Percentiles rank a stretch among this genome's conserved stretches.
These are phyloP conservation scores for Silurus aristotelis DNA, from an alignment of 2,797 vertebrate species.

Conservation along the genomic window DNA sequence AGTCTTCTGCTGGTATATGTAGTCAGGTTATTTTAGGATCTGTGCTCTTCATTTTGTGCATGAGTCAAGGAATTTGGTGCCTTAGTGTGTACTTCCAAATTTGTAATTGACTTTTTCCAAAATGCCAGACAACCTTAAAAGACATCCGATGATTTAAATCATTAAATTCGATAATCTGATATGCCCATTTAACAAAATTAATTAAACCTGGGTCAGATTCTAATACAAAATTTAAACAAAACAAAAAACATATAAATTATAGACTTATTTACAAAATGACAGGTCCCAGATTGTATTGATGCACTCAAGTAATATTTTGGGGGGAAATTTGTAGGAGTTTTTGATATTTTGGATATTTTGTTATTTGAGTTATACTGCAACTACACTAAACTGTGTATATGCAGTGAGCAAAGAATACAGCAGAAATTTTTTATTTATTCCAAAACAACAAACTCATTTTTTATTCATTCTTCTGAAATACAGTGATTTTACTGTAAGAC, in stretches of 20 bases:
- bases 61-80: constrained; percentile 23
- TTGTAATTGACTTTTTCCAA: constrained; percentile 9
- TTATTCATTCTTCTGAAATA: constrained; percentile 14
- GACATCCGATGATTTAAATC: not conserved
- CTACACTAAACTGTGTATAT: not conserved
- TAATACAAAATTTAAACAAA: not conserved
- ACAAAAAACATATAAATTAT: not conserved
- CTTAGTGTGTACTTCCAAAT: constrained; percentile 5
- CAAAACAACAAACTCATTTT: constrained; percentile 13
- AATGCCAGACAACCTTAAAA: not conserved
- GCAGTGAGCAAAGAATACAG: not conserved
- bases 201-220: not conserved
- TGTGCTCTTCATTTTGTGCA: constrained; percentile 26
- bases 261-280: not conserved
- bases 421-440: constrained; percentile 26
- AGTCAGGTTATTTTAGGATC: constrained; percentile 17
- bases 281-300: not conserved
- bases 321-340: not conserved
- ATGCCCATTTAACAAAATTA: not conserved
- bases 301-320: not conserved
- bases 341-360: not conserved
- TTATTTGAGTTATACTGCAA: not conserved
- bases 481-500: constrained; percentile 15
- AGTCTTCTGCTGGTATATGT: constrained; percentile 59
- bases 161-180: not conserved